phyloP scores from a whole-genome alignment of 2,888 invertebrate genomes.

The Lucinisca nassula region DNA sequence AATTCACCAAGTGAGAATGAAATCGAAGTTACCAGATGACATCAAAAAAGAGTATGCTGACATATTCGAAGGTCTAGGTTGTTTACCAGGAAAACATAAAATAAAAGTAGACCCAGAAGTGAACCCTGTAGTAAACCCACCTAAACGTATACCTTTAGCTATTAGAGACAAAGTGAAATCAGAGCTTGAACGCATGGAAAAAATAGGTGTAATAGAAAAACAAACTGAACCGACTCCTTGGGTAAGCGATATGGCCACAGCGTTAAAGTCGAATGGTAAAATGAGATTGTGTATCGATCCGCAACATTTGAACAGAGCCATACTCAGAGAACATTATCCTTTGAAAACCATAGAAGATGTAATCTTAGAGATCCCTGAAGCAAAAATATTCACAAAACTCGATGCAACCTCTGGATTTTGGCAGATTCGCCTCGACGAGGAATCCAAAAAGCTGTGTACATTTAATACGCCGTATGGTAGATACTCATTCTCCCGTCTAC shows the following conservation, averaged over 20 bases:
- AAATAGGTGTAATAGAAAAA: not conserved
- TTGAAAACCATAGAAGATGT: too few relatives aligned
- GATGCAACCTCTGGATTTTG: constrained; percentile 31
- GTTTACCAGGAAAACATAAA: not conserved
- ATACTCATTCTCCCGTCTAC: constrained; percentile 14
- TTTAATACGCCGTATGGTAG: constrained; percentile 39
- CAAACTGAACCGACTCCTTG: constrained; percentile 22
- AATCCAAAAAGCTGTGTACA: constrained; percentile 29
- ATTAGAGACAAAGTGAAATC: not conserved
- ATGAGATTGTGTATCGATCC: constrained; percentile 62
- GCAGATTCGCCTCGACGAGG: constrained; percentile 14
- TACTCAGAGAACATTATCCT: constrained; percentile 29
- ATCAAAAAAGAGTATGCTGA: too few relatives aligned
- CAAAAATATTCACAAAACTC: constrained; percentile 25
- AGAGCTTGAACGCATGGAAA: not conserved
- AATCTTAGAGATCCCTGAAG: constrained; percentile 19
- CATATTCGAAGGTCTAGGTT: constrained; percentile 26
- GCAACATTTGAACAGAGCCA: constrained; percentile 28
- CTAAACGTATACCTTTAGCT: not conserved
- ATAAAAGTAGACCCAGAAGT: not conserved
- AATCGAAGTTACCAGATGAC: too few relatives aligned
- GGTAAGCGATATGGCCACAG: constrained; percentile 35
- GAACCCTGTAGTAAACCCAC: constrained; percentile 24
- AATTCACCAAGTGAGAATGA: too few relatives aligned
- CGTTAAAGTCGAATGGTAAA: constrained; percentile 50